phyloP scores from a whole-genome alignment of 2,113 vertebrate species.

The Eolophus roseicapilla region DNA sequence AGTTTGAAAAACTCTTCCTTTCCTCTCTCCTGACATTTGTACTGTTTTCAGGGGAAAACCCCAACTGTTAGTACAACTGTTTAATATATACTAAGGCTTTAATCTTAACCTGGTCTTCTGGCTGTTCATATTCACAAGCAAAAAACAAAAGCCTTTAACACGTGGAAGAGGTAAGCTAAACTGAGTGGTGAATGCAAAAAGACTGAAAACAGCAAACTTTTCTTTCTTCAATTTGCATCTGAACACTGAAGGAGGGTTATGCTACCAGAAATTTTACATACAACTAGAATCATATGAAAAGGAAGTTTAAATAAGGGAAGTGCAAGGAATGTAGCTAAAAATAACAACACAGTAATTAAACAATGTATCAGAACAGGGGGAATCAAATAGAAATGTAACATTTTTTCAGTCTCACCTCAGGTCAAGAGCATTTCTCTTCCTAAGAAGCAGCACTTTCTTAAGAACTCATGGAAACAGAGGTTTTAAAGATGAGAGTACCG shows the following conservation, averaged over 20 bases:
- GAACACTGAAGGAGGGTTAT: neutral
- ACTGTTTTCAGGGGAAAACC: neutral
- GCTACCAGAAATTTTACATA: neutral
- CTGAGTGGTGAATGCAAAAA: neutral
- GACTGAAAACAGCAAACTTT: neutral
- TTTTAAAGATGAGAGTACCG: neutral
- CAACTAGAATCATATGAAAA: neutral
- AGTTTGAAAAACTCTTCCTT: neutral
- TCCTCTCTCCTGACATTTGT: neutral
- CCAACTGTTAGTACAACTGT: neutral
- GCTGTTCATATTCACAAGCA: neutral
- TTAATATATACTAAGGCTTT: neutral
- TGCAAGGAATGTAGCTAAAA: conserved; percentile 16
- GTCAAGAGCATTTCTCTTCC: neutral
- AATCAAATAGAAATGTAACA: neutral
- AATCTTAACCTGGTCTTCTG: neutral
- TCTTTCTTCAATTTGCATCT: neutral
- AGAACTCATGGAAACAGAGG: neutral
- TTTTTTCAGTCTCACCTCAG: neutral
- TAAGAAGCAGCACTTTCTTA: neutral
- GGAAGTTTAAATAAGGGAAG: conserved; percentile 13
- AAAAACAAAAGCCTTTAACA: neutral
- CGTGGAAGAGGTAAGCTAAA: neutral
- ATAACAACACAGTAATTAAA: neutral
- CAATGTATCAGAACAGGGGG: neutral